Base-by-base conservation (phyloP, 2,113 vertebrate genomes). In the Barbus barbus region DNA sequence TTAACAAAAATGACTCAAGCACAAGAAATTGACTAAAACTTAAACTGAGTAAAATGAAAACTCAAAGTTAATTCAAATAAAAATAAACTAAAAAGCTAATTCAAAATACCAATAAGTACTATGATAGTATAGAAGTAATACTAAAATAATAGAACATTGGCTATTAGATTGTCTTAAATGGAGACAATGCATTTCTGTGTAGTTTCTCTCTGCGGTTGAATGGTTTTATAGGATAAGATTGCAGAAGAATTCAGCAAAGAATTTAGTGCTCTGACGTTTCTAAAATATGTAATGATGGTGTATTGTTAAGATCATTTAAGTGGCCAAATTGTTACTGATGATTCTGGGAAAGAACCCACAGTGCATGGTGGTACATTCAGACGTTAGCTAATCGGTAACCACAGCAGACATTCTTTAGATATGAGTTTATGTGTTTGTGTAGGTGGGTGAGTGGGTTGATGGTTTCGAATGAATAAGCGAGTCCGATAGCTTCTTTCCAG, bases 351-450 rank as follows among this genome's bases (percentile, higher is more conserved):
- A 33, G 61, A 67, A 26, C 14, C 24, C n/a, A 56, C 46, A 41
- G 24, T 56, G 48, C 65, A 82, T 44, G 14, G 74, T 11, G 3
- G 22, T 33, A 8, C 4, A 36, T 67, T 26, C 82, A 78, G 82
- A 84, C 60, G 20, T 56, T 53, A 84, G 72, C 71, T 53, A 41
- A 69, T 84, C 74, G 38, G n/a, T 14, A 69, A 78, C 83, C 83
- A 78, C 74, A 58, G 60, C 63, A 84, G 83, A 84, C 75, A 78
- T 84, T 84, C 61, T 77, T 84, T 16, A 84, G 75, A 78, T 71
- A 58, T 78, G 75, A 44, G 46, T 78, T 65, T 78, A 67, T 78
- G 46, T 78, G 83, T 61, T 56, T 74, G 71, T 73, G 67, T 58
- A 58, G 67, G 65, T 82, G 81, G 67, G 51, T 74, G 67, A 41